Base-by-base conservation (phyloP, 2,797 vertebrate genomes). In the Arnoldichthys spilopterus region DNA sequence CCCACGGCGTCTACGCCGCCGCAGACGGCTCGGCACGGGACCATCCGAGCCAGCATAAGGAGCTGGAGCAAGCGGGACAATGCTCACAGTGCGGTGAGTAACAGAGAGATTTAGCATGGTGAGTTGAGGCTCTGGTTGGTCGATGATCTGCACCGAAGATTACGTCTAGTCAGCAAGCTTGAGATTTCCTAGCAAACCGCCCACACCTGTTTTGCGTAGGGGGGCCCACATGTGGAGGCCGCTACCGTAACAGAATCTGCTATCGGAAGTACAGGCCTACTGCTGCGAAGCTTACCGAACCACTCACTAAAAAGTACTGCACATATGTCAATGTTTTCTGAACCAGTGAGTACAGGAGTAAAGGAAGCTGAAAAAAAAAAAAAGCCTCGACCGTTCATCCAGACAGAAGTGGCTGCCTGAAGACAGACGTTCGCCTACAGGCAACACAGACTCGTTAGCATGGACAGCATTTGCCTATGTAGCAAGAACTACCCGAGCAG, bases 121-220 rank as follows among this genome's bases (percentile, higher is more conserved):
- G 49, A 76, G 70, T 72, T 43, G 45, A 53, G 24, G 34, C 72
- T 62, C 22, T 77, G 84, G 82, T 78, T 85, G 82, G 77, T 80
- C 82, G 79, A 64, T 79, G 84, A 85, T 85, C 84, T 83, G 84
- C 77, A 85, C 79, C 79, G 70, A 54, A 79, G 82, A 85, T 79
- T 82, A 53, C 59, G 62, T 69, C 12, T 63, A 83, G 82, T 85
- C 84, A 85, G 84, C 84, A 80, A 82, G 71, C 75, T 77, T 64
- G 79, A 79, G 79, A 77, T 80, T 79, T 83, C 73, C 77, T 37
- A 67, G 83, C 82, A 83, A 85, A 85, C 66, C 82, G 71, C 62
- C 53, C 74, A 82, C 81, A 83, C 81, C 84, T 85, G 84, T 85
- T 85, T 82, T 61, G 32, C 62, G n/a, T 12, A 56, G 4, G 15